Percentiles rank a stretch among this genome's conserved stretches.
Evolutionary conservation across 2,113 vertebrate genomes (phyloP).

Genomic region (Cepphus grylle): DNA sequence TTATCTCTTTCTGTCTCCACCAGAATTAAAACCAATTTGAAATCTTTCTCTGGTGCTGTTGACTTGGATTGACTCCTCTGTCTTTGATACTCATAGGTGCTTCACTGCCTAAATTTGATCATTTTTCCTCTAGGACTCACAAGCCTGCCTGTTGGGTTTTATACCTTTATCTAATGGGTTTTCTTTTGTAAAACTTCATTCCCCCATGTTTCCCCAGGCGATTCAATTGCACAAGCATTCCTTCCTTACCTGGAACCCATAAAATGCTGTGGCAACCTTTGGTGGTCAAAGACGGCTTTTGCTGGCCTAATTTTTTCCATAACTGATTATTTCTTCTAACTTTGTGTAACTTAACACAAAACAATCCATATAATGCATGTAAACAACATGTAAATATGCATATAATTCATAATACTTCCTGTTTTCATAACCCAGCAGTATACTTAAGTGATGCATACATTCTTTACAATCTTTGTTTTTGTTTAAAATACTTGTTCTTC

Average conservation of each 20-base stretch:
- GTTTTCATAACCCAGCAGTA: not conserved
- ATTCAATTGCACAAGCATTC: not conserved
- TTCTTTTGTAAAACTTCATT: not conserved
- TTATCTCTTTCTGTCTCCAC: not conserved
- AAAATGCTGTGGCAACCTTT: not conserved
- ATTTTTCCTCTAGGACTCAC: not conserved
- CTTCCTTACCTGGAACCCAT: not conserved
- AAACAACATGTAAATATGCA: not conserved
- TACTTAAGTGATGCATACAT: not conserved
- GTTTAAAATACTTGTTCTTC: not conserved
- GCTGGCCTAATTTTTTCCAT: not conserved
- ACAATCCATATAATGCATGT: not conserved
- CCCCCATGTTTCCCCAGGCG: fast-evolving
- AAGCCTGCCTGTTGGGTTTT: not conserved
- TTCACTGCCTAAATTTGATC: not conserved
- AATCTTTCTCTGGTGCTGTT: not conserved
- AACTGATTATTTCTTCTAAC: not conserved
- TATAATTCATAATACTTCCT: not conserved
- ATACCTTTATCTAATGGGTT: fast-evolving
- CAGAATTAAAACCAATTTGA: not conserved
- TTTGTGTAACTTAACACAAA: not conserved
- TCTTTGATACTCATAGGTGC: not conserved
- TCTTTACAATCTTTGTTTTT: not conserved
- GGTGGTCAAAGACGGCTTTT: not conserved
- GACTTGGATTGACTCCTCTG: not conserved